Conservation (phyloP, 2,113 vertebrate species). For the Aplodontia rufa region DNA sequence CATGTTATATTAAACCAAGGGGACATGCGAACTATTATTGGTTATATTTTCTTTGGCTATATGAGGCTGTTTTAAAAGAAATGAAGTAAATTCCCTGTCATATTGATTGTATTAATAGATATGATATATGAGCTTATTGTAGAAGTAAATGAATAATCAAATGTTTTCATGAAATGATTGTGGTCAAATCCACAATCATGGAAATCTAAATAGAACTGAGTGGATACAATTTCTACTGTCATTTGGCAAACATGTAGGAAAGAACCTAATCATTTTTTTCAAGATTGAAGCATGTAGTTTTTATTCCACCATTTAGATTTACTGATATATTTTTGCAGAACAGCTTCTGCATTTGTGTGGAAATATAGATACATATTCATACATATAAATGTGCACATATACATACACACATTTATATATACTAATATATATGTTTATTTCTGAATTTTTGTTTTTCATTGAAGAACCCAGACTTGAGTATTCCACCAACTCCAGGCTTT, state of each 20-base stretch:
- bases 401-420: too few relatives aligned
- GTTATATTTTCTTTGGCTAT: slow-evolving; percentile 30
- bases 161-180: slow-evolving; percentile 40
- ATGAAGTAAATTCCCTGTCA: background rate
- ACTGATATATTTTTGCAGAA: too few relatives aligned
- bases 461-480: background rate
- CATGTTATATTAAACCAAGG: background rate
- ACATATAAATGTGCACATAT: too few relatives aligned
- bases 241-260: background rate
- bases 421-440: too few relatives aligned
- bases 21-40: background rate
- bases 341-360: too few relatives aligned
- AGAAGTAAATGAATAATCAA: background rate
- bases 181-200: background rate
- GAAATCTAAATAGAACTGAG: background rate
- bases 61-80: slow-evolving; percentile 14
- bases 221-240: background rate
- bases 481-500: background rate
- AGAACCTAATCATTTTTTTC: too few relatives aligned
- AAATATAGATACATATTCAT: too few relatives aligned
- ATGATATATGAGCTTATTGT: background rate
- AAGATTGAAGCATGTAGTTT: too few relatives aligned
- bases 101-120: background rate
- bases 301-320: too few relatives aligned
- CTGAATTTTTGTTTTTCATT: too few relatives aligned